Evolutionary conservation across 2,113 vertebrate species (phyloP), one percentile per base, ranked within the genome.

Genomic region (Mohoua ochrocephala): DNA sequence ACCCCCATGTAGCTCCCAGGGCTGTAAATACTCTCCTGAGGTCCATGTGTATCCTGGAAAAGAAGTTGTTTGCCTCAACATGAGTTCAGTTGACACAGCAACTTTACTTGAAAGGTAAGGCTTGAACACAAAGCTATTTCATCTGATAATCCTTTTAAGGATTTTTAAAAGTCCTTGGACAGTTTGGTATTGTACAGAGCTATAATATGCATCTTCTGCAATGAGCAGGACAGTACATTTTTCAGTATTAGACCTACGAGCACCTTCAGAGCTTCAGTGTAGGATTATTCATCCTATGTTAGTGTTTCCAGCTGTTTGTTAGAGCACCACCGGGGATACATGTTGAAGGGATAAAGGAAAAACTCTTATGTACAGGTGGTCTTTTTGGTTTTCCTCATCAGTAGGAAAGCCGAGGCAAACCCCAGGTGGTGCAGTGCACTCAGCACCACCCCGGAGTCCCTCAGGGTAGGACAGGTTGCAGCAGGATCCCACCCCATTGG

Each of bases 11-110:
- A 68, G 35, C 53, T 95, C 95, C 77, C 61, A 95, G 57, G 68
- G 64, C 60, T 65, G 49, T 83, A 95, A 95, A 96, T 92, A 80
- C 11, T 78, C 77, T 80, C 67, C 33, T 24, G 56, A 91, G 71
- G 39, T 73, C 57, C 17, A 10, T 28, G 15, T 31, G 47, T 60
- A 59, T 33, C 19, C 17, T 87, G 33, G 70, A 69, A 91, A 87
- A 87, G 33, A 90, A 91, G 19, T 54, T 75, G n/a, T 47, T 69
- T 92, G 31, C 20, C 42, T 93, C 3, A 2, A 59, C 28, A 23
- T 10, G 35, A 73, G 8, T 65, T 69, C 57, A 70, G 10, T 57
- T 94, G 80, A 47, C 73, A 71, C 11, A 75, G 15, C 4, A 17
- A 56, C 14, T 84, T 81, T 41, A 37, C 19, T 78, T 91, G 27